These are phyloP conservation scores for Tachysurus fulvidraco DNA, from an alignment of 2,113 vertebrate species.

Conservation along the genomic window DNA sequence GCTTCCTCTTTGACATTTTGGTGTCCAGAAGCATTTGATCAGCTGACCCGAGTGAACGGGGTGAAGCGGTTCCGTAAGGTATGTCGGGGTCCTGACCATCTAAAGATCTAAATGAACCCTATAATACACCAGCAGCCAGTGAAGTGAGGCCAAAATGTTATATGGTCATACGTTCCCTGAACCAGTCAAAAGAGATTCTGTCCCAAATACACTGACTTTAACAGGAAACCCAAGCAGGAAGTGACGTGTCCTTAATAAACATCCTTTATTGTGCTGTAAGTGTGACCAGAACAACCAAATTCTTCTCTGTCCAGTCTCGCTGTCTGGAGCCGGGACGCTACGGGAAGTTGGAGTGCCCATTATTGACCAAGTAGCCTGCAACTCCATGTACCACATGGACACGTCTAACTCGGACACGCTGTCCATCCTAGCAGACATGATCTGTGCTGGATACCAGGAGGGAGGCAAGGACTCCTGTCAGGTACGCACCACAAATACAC, in stretches of 20 bases:
- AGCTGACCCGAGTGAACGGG: no score
- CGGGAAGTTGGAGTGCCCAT: constrained; percentile 55
- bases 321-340: constrained; percentile 37
- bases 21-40: no score
- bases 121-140: no score
- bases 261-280: not conserved
- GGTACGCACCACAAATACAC: constrained; percentile 40
- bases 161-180: no score
- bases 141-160: no score
- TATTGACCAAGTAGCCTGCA: constrained; percentile 52
- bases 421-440: constrained; percentile 56
- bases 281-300: not conserved
- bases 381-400: constrained; percentile 49
- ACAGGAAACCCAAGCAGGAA: not conserved
- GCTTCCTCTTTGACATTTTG: no score
- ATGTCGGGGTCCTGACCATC: no score
- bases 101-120: no score
- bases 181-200: no score
- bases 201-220: not conserved
- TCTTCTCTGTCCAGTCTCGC: constrained; percentile 37
- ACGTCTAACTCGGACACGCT: constrained; percentile 12
- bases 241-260: not conserved
- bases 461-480: constrained; percentile 62
- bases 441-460: constrained; percentile 58
- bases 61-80: no score